phyloP scores from a whole-genome alignment of 2,888 invertebrate genomes.

The Brachyptera putata region DNA sequence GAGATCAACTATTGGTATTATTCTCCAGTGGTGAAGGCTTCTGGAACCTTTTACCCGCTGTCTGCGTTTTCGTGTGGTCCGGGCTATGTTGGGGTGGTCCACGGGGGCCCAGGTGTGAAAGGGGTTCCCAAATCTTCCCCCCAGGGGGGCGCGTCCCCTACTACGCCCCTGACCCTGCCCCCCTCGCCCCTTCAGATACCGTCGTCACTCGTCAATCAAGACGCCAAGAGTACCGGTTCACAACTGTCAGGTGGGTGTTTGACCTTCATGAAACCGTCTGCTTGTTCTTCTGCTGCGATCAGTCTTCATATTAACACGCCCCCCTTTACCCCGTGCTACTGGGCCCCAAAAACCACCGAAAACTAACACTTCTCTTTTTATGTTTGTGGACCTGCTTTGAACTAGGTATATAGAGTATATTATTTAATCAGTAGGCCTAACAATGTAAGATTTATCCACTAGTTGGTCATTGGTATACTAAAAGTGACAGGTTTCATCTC shows the following conservation, averaged over 20 bases:
- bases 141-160: slow-evolving; percentile 30
- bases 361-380: neutral
- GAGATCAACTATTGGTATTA: slow-evolving; percentile 13
- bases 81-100: slow-evolving; percentile 25
- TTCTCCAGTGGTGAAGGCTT: slow-evolving; percentile 85
- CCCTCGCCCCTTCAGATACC: slow-evolving; percentile 13
- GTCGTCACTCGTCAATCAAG: neutral
- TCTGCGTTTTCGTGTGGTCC: slow-evolving; percentile 45
- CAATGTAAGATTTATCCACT: too few relatives aligned
- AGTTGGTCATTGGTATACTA: too few relatives aligned
- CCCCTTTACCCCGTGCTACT: neutral
- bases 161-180: slow-evolving; percentile 29
- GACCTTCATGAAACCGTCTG: neutral
- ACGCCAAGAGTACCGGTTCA: neutral
- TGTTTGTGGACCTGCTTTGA: too few relatives aligned
- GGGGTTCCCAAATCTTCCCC: slow-evolving; percentile 30
- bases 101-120: slow-evolving; percentile 24
- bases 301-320: slow-evolving; percentile 3
- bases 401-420: too few relatives aligned
- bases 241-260: slow-evolving; percentile 12
- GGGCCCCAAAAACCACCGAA: slow-evolving; percentile 10
- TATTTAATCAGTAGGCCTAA: too few relatives aligned
- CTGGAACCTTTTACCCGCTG: slow-evolving; percentile 87
- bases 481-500: too few relatives aligned
- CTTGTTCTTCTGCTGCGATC: neutral